Evolutionary conservation across 1,140 invertebrate genomes (phyloP), one percentile per base, ranked within the genome.

Genomic region (Drosophila sucinea): DNA sequence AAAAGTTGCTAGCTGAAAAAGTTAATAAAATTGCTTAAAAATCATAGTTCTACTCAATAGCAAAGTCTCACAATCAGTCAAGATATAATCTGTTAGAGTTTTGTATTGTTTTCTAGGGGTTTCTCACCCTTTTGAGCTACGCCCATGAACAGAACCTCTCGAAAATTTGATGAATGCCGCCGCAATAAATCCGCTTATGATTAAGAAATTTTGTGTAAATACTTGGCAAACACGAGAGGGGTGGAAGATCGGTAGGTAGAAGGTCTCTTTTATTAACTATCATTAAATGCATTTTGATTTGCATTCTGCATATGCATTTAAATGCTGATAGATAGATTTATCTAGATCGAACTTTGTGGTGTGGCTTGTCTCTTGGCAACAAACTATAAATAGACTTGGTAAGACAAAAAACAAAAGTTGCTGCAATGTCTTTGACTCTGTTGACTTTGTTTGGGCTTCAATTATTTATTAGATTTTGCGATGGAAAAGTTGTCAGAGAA

Each of bases 401-500:
- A 85, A 86, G 82, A 85, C 5, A 73, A 35, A 70, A 71, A 74
- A 60, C 55, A 56, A 54, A 17, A 33, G 79, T 65, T 70, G 54
- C 55, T 63, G 74, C 70, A 78, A 86, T 85, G 83, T 86, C 79
- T 86, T 86, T 86, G 83, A 79, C 82, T 86, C 17, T 81, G 79
- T 86, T 87, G 83, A 86, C 82, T 86, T 71, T 67, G 69, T 57
- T 70, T 76, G 76, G 83, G 79, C 83, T 86, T 86, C 83, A 77
- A 87, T 86, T 77, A 86, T 87, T 87, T 87, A 86, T 87, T 79
- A 17, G 17, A 79, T 86, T 38, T 38, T 38, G 23, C 44, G 76
- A 82, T 87, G 79, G 79, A 79, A 79, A 82, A 70, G 76, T 65
- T 72, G 72, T 75, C 76, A 62, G 72, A 51, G 44, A 51, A 51